phyloP scores from a whole-genome alignment of 2,797 vertebrate species.

The Acipenser oxyrinchus region DNA sequence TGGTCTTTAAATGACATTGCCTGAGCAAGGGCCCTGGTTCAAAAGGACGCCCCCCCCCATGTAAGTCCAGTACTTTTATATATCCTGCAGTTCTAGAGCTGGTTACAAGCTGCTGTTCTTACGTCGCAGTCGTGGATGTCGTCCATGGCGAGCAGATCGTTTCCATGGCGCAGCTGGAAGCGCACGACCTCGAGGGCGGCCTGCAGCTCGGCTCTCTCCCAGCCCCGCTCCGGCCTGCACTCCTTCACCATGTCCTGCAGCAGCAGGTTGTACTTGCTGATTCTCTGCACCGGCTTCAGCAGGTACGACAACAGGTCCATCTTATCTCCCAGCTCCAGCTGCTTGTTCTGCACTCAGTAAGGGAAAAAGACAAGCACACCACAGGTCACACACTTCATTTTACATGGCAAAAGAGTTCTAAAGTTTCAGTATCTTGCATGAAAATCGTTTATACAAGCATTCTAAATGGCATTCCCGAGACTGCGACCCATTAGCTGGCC shows the following conservation, averaged over 20 bases:
- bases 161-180: slow-evolving; percentile 69
- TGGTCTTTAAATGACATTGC: neutral
- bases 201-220: slow-evolving; percentile 55
- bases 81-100: neutral
- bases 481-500: no score
- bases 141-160: slow-evolving; percentile 72
- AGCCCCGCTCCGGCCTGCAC: slow-evolving; percentile 35
- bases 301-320: slow-evolving; percentile 73
- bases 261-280: slow-evolving; percentile 73
- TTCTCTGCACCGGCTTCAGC: slow-evolving; percentile 71
- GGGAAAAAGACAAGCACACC: neutral
- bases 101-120: slow-evolving; percentile 27
- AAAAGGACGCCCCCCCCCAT: neutral
- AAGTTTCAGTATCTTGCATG: no score
- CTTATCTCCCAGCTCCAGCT: slow-evolving; percentile 57
- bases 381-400: no score
- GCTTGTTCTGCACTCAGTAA: slow-evolving; percentile 53
- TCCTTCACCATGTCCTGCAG: slow-evolving; percentile 67
- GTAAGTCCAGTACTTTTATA: neutral
- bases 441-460: no score
- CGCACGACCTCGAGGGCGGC: slow-evolving; percentile 62
- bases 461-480: no score
- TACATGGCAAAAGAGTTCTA: no score
- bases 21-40: neutral
- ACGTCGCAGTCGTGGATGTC: slow-evolving; percentile 71